A percentile compares a stretch with the other conserved stretches of the same genome.
These are phyloP conservation scores for Pachyuromys duprasi DNA, from an alignment of 2,797 vertebrate species.

Conservation along the genomic window DNA sequence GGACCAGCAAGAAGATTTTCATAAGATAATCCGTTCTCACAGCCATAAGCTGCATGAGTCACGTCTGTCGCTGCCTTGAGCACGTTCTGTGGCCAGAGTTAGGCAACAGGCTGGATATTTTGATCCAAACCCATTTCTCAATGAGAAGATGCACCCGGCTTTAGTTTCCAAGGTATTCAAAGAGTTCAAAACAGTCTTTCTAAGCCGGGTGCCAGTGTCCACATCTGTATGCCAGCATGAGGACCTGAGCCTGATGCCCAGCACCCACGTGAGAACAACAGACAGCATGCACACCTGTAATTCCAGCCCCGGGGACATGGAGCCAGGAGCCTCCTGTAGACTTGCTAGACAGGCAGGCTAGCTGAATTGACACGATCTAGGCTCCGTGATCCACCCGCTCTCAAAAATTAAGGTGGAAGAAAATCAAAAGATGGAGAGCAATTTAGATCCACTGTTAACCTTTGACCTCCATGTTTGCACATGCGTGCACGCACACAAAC, in stretches of 20 bases:
- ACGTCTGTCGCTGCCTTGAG: neutral
- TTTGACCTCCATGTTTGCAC: neutral
- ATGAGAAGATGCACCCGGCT: neutral
- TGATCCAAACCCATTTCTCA: slow-evolving; percentile 1
- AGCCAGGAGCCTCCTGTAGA: neutral
- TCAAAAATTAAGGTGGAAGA: neutral
- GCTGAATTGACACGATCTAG: neutral
- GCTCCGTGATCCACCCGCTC: neutral
- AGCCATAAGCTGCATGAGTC: neutral
- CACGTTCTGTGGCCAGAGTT: neutral
- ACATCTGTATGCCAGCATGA: no score
- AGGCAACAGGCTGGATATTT: slow-evolving; percentile 10
- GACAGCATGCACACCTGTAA: neutral
- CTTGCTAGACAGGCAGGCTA: neutral
- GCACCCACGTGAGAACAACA: neutral
- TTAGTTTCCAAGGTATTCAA: slow-evolving; percentile 19
- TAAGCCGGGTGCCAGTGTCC: neutral
- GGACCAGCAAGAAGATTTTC: neutral
- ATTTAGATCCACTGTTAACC: neutral
- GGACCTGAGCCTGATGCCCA: neutral
- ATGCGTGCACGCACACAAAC: no score
- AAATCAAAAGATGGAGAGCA: neutral
- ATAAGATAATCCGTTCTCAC: neutral
- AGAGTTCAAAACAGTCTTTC: neutral
- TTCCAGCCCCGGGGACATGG: neutral